Evolutionary conservation across 2,113 vertebrate species (phyloP), one percentile per base, ranked within the genome.

Genomic region (Austrofundulus limnaeus): DNA sequence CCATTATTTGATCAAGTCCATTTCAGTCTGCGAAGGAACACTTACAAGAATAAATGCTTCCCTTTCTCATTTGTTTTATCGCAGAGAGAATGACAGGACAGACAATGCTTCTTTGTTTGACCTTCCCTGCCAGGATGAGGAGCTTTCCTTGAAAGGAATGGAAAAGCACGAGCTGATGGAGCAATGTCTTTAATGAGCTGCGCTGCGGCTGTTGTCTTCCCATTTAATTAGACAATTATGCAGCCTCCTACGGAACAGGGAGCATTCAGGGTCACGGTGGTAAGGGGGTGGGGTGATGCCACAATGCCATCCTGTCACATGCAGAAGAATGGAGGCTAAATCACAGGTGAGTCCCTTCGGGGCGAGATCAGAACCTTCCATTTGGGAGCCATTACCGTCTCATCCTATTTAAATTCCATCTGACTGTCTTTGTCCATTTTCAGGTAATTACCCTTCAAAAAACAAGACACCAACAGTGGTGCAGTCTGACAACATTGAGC

Each of bases 141-240:
- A 48, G 59, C 21, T 24, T 46, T 31, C 76, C 59, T 71, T 61
- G 60, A 70, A 71, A 57, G 56, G 75, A 68, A 55, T 23, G 28
- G 41, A 58, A 48, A 75, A 72, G 75, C 39, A 25, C 77, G 61
- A 83, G 83, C 75, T 77, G 81, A 85, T 74, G 76, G 85, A 87
- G 80, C 71, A 66, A 42, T 67, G 77, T 71, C 78, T 80, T 77
- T 90, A 89, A 92, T 88, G 86, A 90, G 86, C 69, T 78, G 48
- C 82, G 74, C 83, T 61, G 75, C 70, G 66, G 74, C 79, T 73
- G 77, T 80, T 80, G 81, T 81, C 78, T 73, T 78, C 70, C 67
- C 45, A 51, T 87, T 85, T 92, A 88, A 92, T 90, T 87, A 87
- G 89, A 83, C 77, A 83, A 90, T 90, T 84, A 88, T 84, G 77